phyloP scores from a whole-genome alignment of 2,797 vertebrate species.

The Rhinella marina region DNA sequence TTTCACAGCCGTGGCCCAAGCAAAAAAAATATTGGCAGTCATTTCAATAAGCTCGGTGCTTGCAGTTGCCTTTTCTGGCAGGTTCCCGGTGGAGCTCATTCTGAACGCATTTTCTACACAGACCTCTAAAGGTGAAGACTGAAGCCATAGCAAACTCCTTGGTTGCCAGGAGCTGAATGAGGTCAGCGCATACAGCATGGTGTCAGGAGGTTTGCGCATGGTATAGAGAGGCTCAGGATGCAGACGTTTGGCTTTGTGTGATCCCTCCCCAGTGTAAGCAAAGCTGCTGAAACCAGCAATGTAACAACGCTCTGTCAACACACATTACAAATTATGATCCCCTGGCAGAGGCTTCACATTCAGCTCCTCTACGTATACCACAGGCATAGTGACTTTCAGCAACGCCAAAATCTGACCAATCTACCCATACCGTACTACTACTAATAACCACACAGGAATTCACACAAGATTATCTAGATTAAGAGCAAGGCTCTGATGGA shows the following conservation, averaged over 20 bases:
- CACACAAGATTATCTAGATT: neutral
- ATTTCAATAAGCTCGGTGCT: slow-evolving; percentile 19
- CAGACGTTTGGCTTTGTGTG: slow-evolving; percentile 38
- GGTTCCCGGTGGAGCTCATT: slow-evolving; percentile 56
- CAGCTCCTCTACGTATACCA: neutral
- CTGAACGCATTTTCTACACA: slow-evolving; percentile 53
- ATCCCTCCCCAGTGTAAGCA: slow-evolving; percentile 36
- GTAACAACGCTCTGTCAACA: slow-evolving; percentile 38
- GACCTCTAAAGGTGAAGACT: slow-evolving; percentile 52
- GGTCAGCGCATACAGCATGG: slow-evolving; percentile 29
- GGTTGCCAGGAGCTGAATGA: slow-evolving; percentile 54
- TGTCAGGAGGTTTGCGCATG: slow-evolving; percentile 10
- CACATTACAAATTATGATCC: slow-evolving; percentile 34
- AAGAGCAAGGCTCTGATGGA: neutral
- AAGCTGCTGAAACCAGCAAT: slow-evolving; percentile 35
- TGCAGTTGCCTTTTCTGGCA: slow-evolving; percentile 41
- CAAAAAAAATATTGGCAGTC: slow-evolving; percentile 44
- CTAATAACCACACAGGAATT: neutral
- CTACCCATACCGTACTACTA: neutral
- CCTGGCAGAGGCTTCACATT: slow-evolving; percentile 4
- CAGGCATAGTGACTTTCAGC: neutral
- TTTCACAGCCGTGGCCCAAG: slow-evolving; percentile 49
- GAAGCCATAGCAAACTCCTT: slow-evolving; percentile 45
- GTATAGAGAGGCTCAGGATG: slow-evolving; percentile 21
- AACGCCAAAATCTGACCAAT: neutral